A percentile compares a stretch with the other conserved stretches of the same genome.
These are phyloP conservation scores for Oryzias sinensis DNA, from an alignment of 2,797 vertebrate genomes.

Conservation along the genomic window DNA sequence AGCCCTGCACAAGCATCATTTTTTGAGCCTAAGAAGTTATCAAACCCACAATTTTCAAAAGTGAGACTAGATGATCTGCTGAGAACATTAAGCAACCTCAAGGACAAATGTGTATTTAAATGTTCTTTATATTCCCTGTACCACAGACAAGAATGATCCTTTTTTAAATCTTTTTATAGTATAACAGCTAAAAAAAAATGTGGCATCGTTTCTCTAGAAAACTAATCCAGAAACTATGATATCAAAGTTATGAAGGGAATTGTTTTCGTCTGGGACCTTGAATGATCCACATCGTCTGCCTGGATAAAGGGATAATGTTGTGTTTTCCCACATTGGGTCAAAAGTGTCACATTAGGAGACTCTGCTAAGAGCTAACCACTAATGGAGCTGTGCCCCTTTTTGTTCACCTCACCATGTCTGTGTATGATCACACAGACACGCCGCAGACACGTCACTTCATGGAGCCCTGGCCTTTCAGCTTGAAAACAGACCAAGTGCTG, in stretches of 20 bases:
- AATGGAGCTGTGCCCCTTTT: conserved; percentile 13
- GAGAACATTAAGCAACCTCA: too few relatives aligned
- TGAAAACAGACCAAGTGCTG: conserved; percentile 10
- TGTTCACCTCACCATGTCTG: conserved; percentile 14
- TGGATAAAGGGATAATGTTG: conserved; percentile 10
- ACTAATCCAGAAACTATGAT: not conserved
- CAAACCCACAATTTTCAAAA: conserved; percentile 13
- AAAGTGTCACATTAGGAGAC: conserved; percentile 16
- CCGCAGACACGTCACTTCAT: conserved; percentile 13
- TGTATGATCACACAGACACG: conserved; percentile 6
- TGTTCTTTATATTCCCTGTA: too few relatives aligned
- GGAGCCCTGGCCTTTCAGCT: conserved; percentile 7
- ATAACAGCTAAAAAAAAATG: not conserved
- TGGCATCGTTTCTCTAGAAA: not conserved
- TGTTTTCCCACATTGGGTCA: conserved; percentile 17
- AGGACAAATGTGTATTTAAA: too few relatives aligned
- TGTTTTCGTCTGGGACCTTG: conserved; percentile 1
- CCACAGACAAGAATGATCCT: too few relatives aligned
- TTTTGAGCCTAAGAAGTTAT: conserved; percentile 23
- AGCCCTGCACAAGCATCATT: too few relatives aligned
- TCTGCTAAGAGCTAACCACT: conserved; percentile 8
- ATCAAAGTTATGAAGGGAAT: not conserved
- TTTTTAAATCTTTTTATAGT: too few relatives aligned
- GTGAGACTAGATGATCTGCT: too few relatives aligned
- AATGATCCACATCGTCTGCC: not conserved